Evolutionary conservation across 2,113 vertebrate species (phyloP).

Genomic region (Mus spicilegus): DNA sequence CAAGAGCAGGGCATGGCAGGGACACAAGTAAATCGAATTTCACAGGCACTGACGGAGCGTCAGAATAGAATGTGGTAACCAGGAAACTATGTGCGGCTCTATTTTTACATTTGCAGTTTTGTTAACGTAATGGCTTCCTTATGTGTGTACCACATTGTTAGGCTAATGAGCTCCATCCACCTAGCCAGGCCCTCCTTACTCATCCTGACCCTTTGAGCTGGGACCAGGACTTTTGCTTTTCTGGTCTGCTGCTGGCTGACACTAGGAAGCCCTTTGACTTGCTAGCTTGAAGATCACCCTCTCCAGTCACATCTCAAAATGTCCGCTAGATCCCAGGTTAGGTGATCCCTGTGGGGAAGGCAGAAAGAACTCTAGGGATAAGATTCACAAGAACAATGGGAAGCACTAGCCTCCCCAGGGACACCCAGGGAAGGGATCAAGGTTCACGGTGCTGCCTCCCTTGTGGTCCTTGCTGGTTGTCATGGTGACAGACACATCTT

Average conservation of each 20-base stretch:
- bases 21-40: conserved; percentile 49
- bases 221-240: background rate
- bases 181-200: background rate
- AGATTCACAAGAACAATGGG: background rate
- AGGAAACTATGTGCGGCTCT: conserved; percentile 74
- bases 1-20: background rate
- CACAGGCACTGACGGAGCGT: conserved; percentile 45
- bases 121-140: conserved; percentile 69
- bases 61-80: conserved; percentile 75
- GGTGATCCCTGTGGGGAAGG: background rate
- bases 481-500: background rate
- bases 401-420: background rate
- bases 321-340: background rate
- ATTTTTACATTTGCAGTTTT: conserved; percentile 72
- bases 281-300: background rate
- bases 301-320: background rate
- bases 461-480: background rate
- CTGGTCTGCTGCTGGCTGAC: background rate
- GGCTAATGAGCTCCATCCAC: conserved; percentile 39
- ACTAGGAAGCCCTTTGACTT: background rate
- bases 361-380: background rate
- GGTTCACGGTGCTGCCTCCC: background rate
- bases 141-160: conserved; percentile 33
- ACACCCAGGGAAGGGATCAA: background rate
- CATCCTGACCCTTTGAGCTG: background rate